phyloP scores from a whole-genome alignment of 2,888 invertebrate species.

The Chromoteleia sp. region DNA sequence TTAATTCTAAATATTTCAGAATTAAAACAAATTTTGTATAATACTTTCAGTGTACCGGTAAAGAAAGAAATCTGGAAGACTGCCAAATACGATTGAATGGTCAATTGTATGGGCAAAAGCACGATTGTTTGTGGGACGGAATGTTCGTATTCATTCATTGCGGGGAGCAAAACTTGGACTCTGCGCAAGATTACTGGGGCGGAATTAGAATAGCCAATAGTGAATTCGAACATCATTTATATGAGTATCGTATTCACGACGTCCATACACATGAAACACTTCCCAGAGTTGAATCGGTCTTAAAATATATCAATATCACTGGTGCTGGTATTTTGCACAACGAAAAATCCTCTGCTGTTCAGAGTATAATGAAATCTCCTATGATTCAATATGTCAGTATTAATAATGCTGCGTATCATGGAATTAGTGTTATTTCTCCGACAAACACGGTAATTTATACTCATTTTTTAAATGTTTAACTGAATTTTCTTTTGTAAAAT shows the following conservation, averaged over 20 bases:
- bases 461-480: no score
- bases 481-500: no score
- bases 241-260: conserved; percentile 93
- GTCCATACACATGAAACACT: conserved; percentile 91
- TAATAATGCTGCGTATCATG: conserved; percentile 94
- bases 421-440: conserved; percentile 96
- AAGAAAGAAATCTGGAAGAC: conserved; percentile 91
- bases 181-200: conserved; percentile 94
- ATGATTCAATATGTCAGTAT: conserved; percentile 92
- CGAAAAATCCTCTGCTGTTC: conserved; percentile 96
- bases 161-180: conserved; percentile 89
- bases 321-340: conserved; percentile 98
- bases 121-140: conserved; percentile 95
- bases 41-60: conserved; percentile 88
- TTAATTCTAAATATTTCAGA: background rate
- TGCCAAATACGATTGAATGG: conserved; percentile 95
- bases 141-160: conserved; percentile 97
- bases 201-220: conserved; percentile 96
- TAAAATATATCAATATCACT: conserved; percentile 92
- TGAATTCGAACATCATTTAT: conserved; percentile 94
- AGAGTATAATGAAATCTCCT: conserved; percentile 95
- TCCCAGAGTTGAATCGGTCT: conserved; percentile 89
- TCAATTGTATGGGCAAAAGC: conserved; percentile 93
- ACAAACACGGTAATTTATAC: conserved; percentile 87
- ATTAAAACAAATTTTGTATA: background rate